Conservation (phyloP, 2,888 invertebrate genomes). For the Tupiocoris notatus region DNA sequence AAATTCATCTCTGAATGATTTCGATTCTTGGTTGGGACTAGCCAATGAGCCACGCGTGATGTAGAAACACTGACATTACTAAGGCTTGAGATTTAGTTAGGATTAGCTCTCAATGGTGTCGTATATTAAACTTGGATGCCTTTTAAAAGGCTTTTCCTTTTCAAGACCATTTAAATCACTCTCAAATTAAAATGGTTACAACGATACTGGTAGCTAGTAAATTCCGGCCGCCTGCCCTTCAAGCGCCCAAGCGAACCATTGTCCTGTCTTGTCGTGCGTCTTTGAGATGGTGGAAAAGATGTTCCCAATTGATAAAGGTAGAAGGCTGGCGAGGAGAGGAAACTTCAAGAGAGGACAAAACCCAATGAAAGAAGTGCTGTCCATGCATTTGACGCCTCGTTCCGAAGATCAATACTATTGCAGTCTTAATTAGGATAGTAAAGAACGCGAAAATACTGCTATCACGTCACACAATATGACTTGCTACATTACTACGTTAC, state of each 20-base stretch:
- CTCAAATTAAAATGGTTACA: slow-evolving; percentile 41
- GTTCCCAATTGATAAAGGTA: slow-evolving; percentile 39
- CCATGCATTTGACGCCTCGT: neutral
- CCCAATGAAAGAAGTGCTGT: slow-evolving; percentile 26
- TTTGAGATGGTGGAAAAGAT: slow-evolving; percentile 35
- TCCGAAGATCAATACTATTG: too few relatives aligned
- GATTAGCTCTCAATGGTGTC: slow-evolving; percentile 26
- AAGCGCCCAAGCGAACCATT: slow-evolving; percentile 35
- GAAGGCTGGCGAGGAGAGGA: slow-evolving; percentile 6
- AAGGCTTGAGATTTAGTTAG: slow-evolving; percentile 13
- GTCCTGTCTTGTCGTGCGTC: slow-evolving; percentile 33
- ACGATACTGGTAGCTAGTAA: slow-evolving; percentile 40
- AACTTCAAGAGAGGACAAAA: slow-evolving; percentile 9
- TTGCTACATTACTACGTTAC: too few relatives aligned
- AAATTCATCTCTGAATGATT: neutral
- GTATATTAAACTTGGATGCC: slow-evolving; percentile 29
- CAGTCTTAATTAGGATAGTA: too few relatives aligned
- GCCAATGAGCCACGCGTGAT: neutral
- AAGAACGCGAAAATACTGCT: too few relatives aligned
- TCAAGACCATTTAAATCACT: slow-evolving; percentile 33
- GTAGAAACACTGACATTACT: neutral
- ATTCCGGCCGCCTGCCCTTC: slow-evolving; percentile 34
- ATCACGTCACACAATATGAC: too few relatives aligned
- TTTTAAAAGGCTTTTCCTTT: slow-evolving; percentile 16
- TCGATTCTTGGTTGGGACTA: neutral